Evolutionary conservation across 2,888 invertebrate genomes (phyloP).

Genomic region (Notodonta ziczac): DNA sequence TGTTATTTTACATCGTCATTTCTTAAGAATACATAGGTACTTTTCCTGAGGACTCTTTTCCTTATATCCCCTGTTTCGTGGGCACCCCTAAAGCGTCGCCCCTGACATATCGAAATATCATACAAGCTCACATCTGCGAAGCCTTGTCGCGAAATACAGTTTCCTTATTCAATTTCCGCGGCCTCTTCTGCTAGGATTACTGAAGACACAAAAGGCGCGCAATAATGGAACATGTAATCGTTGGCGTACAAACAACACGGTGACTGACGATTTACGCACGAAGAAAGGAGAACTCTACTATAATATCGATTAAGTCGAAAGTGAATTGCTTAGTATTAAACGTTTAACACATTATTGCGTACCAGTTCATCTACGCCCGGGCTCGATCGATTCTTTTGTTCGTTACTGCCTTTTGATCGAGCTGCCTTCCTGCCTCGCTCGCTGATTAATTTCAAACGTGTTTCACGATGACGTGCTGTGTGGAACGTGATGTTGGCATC

Average conservation of each 20-base stretch:
- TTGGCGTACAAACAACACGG: background rate
- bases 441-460: background rate
- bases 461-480: background rate
- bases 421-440: background rate
- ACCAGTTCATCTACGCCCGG: background rate
- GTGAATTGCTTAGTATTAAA: background rate
- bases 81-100: background rate
- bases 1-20: too few relatives aligned
- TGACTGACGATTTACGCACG: background rate
- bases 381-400: background rate
- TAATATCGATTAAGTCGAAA: background rate
- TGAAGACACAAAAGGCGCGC: slow-evolving; percentile 1
- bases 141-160: slow-evolving; percentile 4
- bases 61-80: too few relatives aligned
- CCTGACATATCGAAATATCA: background rate
- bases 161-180: slow-evolving; percentile 4
- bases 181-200: background rate
- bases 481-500: background rate
- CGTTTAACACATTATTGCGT: background rate
- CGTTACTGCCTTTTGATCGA: slow-evolving; percentile 4
- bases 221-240: background rate
- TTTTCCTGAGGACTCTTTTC: too few relatives aligned
- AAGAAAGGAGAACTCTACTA: background rate
- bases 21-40: too few relatives aligned
- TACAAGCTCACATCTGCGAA: slow-evolving; percentile 3